Conservation (phyloP, 2,797 vertebrate species). For the Hippocampus kuda region DNA sequence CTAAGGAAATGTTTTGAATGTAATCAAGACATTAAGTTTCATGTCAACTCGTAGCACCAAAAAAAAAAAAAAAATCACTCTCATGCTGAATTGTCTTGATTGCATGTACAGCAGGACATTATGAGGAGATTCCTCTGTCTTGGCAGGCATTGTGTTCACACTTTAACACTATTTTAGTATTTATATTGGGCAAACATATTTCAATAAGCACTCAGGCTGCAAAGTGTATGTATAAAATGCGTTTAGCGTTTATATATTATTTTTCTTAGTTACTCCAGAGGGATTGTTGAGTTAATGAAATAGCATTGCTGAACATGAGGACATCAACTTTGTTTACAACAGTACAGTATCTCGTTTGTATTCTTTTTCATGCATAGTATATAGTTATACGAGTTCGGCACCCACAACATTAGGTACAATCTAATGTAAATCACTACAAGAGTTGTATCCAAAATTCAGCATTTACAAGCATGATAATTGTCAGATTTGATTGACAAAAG, state of each 20-base stretch:
- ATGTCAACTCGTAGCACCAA: not conserved
- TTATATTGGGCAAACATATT: not conserved
- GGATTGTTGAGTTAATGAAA: not conserved
- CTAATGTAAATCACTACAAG: not conserved
- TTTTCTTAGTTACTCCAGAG: not conserved
- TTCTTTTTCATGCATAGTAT: not conserved
- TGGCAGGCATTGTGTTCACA: constrained; percentile 12
- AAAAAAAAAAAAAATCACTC: not conserved
- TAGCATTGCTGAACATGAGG: not conserved
- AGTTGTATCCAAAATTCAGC: not conserved
- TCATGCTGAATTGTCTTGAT: constrained; percentile 6
- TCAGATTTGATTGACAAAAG: too few species aligned
- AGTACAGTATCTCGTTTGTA: not conserved
- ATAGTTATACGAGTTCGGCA: not conserved
- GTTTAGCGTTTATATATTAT: not conserved
- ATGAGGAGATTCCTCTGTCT: constrained; percentile 33
- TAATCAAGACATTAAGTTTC: not conserved
- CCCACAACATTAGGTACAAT: not conserved
- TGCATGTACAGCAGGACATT: constrained; percentile 1
- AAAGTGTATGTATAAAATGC: not conserved
- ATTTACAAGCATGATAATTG: not conserved
- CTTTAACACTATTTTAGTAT: constrained; percentile 2
- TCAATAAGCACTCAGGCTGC: not conserved
- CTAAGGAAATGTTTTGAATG: not conserved
- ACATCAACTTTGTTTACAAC: not conserved